Conservation (phyloP, 2,797 vertebrate species). For the Geotrypetes seraphini region DNA sequence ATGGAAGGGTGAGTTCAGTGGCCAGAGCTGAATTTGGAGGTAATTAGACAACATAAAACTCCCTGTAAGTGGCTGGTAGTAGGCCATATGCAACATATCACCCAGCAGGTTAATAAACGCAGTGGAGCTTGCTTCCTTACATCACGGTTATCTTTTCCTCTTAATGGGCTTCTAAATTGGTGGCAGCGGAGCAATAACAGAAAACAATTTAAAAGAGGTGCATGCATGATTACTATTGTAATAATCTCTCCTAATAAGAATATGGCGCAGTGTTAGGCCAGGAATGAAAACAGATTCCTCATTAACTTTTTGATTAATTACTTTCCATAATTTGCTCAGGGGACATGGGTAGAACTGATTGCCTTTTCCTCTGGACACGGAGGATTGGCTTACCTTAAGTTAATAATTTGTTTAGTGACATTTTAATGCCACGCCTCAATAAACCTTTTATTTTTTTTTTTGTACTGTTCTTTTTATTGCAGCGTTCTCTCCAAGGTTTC, state of each 20-base stretch:
- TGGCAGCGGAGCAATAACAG: conserved; percentile 57
- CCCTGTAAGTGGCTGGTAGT: accelerated
- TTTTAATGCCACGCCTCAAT: conserved; percentile 36
- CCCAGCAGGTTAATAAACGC: not conserved
- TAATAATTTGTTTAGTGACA: conserved; percentile 36
- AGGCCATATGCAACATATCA: accelerated
- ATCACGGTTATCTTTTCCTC: conserved; percentile 44
- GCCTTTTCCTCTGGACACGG: conserved; percentile 29
- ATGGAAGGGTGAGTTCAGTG: accelerated
- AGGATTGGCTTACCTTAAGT: conserved; percentile 38
- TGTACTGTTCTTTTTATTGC: too few relatives aligned
- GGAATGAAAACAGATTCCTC: conserved; percentile 66
- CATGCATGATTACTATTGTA: conserved; percentile 66
- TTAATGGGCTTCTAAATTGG: conserved; percentile 63
- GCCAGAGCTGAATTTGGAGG: accelerated
- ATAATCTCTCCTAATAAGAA: conserved; percentile 70
- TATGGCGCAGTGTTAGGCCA: conserved; percentile 54
- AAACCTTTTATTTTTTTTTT: conserved; percentile 12
- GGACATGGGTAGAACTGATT: conserved; percentile 37
- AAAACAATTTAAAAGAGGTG: conserved; percentile 58
- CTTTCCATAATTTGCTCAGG: conserved; percentile 54
- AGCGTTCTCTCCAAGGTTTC: too few relatives aligned
- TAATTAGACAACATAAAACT: accelerated
- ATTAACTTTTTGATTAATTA: conserved; percentile 71
- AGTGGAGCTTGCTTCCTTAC: not conserved